Evolutionary conservation across 2,888 invertebrate genomes (phyloP), one percentile per base, ranked within the genome.

Genomic region (Panorpa germanica): DNA sequence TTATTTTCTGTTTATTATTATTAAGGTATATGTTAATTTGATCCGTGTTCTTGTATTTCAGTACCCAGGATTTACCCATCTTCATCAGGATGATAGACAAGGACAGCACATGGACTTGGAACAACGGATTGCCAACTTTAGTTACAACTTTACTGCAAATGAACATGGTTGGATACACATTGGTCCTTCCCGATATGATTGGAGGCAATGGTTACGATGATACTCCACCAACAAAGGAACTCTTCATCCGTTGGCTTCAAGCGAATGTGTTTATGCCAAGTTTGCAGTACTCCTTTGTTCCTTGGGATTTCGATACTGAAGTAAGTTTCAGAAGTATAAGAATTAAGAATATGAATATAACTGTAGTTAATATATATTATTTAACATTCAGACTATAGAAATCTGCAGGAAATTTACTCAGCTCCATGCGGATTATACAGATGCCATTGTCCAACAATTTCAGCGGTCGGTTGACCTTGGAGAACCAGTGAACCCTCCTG

Each of bases 171-270:
- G 55, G 55, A 0, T 56, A 56, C 49, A 67, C 75, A 1, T 67
- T 66, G 39, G 70, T 80, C n/a, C 49, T 82, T 18, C 78, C 81
- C 0, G 81, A 81, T 45, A 77, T 80, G 71, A 66, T 72, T 32
- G 72, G 70, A 4, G 72, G 71, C 11, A 70, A 68, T 43, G 66
- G 63, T 2, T 68, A 68, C 40, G 45, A 55, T 3, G 49, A 57
- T 23, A 63, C 58, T 12, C 46, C 49, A 0, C 55, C 65, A 7
- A 54, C 52, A 4, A 63, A 65, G 32, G 69, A 73, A 42, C 47
- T 74, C 11, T 74, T 70, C 41, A 59, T 80, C 18, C 60, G 81
- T 34, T 82, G 81, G 81, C 48, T 75, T 25, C 71, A 78, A 48
- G 68, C 74, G 1, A 74, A 71, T 37, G 63, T 67, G 1, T 78